Evolutionary conservation across 2,797 vertebrate genomes (phyloP).

Genomic region (Squalus acanthias): DNA sequence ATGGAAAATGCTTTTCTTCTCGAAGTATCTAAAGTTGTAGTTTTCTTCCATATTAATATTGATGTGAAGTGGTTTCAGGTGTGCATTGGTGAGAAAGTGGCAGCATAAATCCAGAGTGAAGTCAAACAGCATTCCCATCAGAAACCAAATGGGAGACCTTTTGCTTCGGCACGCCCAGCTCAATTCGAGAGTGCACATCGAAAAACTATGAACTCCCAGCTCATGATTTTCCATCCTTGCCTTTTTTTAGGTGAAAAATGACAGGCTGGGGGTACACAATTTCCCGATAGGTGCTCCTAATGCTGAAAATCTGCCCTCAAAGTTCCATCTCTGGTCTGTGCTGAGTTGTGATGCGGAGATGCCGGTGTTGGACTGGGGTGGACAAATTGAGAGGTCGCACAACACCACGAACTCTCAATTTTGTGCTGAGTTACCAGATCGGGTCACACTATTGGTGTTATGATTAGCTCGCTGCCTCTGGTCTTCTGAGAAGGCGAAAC

Average conservation of each 20-base stretch:
- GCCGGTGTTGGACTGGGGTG: too few relatives aligned
- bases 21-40: background rate
- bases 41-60: background rate
- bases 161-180: background rate
- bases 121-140: background rate
- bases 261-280: background rate
- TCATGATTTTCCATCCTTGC: background rate
- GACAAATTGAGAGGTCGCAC: too few relatives aligned
- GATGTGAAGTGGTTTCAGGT: background rate
- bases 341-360: background rate
- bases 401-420: too few relatives aligned
- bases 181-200: background rate
- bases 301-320: background rate
- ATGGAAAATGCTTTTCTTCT: background rate
- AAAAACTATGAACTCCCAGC: background rate
- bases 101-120: background rate
- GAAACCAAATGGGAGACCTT: background rate
- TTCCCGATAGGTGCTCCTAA: background rate
- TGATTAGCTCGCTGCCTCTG: background rate
- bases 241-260: background rate
- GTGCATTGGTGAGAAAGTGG: background rate
- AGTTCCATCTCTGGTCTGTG: background rate
- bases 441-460: background rate
- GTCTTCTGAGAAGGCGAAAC: background rate
- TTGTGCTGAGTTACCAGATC: background rate